Conservation (phyloP, 2,113 vertebrate species). For the Philantomba maxwellii region DNA sequence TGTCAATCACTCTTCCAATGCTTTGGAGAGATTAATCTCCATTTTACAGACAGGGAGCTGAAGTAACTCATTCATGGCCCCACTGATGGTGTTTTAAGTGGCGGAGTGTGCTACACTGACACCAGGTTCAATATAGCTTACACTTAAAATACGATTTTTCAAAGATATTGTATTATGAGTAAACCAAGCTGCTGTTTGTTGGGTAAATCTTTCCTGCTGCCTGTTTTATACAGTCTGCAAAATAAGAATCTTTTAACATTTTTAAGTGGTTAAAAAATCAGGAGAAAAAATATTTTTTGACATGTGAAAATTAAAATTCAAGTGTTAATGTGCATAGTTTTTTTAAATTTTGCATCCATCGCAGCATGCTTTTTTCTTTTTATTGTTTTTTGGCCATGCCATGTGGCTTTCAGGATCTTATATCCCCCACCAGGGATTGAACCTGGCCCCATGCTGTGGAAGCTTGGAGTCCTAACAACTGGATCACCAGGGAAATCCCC, state of each 20-base stretch:
- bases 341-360: not conserved
- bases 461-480: not conserved
- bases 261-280: not conserved
- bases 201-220: not conserved
- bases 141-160: not conserved
- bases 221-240: not conserved
- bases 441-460: not conserved
- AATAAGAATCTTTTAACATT: not conserved
- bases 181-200: not conserved
- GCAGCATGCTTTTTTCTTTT: not conserved
- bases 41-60: not conserved
- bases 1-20: not conserved
- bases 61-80: not conserved
- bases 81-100: not conserved
- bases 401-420: not conserved
- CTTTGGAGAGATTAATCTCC: not conserved
- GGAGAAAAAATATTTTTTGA: not conserved
- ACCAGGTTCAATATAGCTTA: not conserved
- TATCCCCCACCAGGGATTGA: not conserved
- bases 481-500: not conserved
- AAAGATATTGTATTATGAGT: not conserved
- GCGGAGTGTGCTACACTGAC: not conserved
- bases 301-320: not conserved
- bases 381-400: not conserved
- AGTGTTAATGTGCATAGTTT: not conserved